Conservation (phyloP, 2,888 invertebrate genomes). For the Thereva nobilitata region DNA sequence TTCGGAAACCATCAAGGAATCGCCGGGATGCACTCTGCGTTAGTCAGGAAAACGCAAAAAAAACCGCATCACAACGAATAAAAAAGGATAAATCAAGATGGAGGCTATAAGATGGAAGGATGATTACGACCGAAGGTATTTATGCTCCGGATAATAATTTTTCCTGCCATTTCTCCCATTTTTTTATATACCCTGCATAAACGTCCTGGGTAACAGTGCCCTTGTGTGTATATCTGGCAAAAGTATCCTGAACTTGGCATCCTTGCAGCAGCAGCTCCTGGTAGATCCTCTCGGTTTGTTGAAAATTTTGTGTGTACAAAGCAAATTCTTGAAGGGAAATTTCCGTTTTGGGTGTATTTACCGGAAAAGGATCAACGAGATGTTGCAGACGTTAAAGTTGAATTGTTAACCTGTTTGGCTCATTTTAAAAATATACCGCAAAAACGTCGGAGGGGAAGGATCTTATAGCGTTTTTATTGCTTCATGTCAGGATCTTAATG, state of each 20-base stretch:
- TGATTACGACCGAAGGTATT: constrained; percentile 32
- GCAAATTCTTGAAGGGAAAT: constrained; percentile 13
- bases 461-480: too few relatives aligned
- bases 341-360: constrained; percentile 32
- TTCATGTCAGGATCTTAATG: too few relatives aligned
- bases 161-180: constrained; percentile 16
- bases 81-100: neutral
- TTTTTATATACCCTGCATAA: too few relatives aligned
- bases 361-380: constrained; percentile 32
- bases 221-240: neutral
- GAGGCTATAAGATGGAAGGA: constrained; percentile 1
- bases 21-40: constrained; percentile 26
- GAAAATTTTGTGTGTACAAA: neutral
- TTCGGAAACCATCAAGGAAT: constrained; percentile 41
- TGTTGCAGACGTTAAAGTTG: constrained; percentile 9
- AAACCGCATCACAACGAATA: neutral
- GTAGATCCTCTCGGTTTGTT: constrained; percentile 10
- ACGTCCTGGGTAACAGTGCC: constrained; percentile 21
- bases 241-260: neutral
- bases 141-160: constrained; percentile 32
- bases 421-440: neutral
- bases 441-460: too few relatives aligned
- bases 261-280: constrained; percentile 6
- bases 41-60: constrained; percentile 11
- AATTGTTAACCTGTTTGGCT: constrained; percentile 25